Evolutionary conservation across 1,140 invertebrate genomes (phyloP), one percentile per base, ranked within the genome.

Genomic region (Lepidurus couesii): DNA sequence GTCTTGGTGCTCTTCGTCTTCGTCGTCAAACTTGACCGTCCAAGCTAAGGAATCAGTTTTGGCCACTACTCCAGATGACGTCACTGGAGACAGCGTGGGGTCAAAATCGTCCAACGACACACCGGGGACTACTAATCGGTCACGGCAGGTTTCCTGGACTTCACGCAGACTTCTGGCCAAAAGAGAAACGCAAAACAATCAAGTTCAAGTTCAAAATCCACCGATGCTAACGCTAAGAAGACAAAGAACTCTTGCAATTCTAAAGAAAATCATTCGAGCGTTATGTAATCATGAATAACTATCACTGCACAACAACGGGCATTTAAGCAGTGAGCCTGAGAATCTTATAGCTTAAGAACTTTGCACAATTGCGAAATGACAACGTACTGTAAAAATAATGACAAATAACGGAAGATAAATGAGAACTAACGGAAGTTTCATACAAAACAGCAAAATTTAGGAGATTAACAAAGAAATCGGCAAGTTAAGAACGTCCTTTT

Each of bases 1-100:
- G 16, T 65, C 53, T 7, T 21, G 53, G 8, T 13, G 9, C 53
- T 65, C 53, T 9, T 65, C 53, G 13, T 7, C 16, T 21, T 65
- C 53, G 21, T 65, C 53, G 21, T 65, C 53, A 65, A 65, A 65
- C 53, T 65, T 13, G 16, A 65, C 53, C 53, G 53, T 65, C 53
- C 53, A 65, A 65, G 53, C 53, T 16, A 65, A 16, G 13, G 53
- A 65, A 65, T 65, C 53, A 10, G n/a, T 65, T 21, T 65, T 65
- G 53, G 53, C 53, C n/a, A 65, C 53, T 1, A 65, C 53, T 65
- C 21, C 16, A 13, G 53, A 65, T 21, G 53, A 65, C 53, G 21
- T 65, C 13, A 65, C 53, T n/a, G 53, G 53, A 65, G 53, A 65
- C 6, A n/a, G 53, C 53, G 53, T 13, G 16, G 53, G n/a, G 21